phyloP scores from a whole-genome alignment of 2,888 invertebrate species.

The Zhuqinia jingwanae region DNA sequence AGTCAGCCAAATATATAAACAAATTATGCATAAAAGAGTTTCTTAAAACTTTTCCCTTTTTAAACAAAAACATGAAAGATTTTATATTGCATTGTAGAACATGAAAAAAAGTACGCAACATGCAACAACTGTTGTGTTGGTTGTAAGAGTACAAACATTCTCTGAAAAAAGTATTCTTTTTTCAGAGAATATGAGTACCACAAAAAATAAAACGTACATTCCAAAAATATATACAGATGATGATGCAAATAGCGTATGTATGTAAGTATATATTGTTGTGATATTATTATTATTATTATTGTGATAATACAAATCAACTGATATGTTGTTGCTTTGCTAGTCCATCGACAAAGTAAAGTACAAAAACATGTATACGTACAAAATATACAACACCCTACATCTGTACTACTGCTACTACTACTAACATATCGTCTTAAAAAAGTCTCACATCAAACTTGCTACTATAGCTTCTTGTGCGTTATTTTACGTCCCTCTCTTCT shows the following conservation, averaged over 20 bases:
- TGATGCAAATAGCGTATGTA: conserved; percentile 5
- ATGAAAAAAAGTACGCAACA: conserved; percentile 7
- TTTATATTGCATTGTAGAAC: not conserved
- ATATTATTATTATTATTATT: conserved; percentile 15
- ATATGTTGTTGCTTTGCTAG: conserved; percentile 7
- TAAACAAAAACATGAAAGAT: not conserved
- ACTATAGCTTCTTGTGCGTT: not conserved
- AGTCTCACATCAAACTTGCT: not conserved
- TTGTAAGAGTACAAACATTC: conserved; percentile 1
- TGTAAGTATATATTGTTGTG: conserved; percentile 2
- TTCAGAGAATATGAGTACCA: not conserved
- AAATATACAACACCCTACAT: not conserved
- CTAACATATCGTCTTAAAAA: too few relatives aligned
- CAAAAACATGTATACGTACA: conserved; percentile 20
- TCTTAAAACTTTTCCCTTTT: not conserved
- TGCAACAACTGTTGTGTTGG: conserved; percentile 41
- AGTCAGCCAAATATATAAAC: not conserved
- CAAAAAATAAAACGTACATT: not conserved
- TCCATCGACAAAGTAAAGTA: conserved; percentile 44
- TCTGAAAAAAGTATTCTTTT: conserved; percentile 23
- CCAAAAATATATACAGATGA: not conserved
- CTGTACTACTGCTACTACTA: too few relatives aligned
- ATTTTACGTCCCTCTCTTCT: not conserved
- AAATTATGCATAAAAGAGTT: not conserved
- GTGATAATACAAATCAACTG: conserved; percentile 3